Base-by-base conservation (phyloP, 2,888 invertebrate species). In the Lissonota sp. region DNA sequence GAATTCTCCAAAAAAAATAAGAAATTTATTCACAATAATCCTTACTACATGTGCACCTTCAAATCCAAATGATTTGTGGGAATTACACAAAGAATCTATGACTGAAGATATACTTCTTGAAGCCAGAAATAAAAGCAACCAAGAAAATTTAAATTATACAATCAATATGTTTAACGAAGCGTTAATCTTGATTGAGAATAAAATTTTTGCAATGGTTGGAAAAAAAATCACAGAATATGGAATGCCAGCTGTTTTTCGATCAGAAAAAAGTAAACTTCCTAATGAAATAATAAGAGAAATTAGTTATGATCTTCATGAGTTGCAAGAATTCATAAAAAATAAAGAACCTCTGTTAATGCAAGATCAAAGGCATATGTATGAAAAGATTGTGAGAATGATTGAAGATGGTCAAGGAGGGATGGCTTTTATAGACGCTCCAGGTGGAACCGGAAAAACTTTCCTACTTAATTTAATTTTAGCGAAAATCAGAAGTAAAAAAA, bases 381-480 rank as follows among this genome's bases (percentile, higher is more conserved):
- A 85, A 51, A 49, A n/a, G 16, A 80, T 86, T 44, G 83, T 84
- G 73, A 12, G 66, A 12, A 55, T 55, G 14, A 66, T 83, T 78
- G 88, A 88, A 16, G 89, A 57, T 49, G 62, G 51, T 64, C 70
- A 80, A 76, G 83, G 83, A 26, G 78, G 83, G 49, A 49, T 87
- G 8, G 84, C 78, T 74, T 87, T 87, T 71, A 62, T 88, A 7
- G 86, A 88, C 80, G 86, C 82, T 14, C 84, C 84, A 12, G 91
- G 90, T 49, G 91, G 92, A n/a, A 92, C 91, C 55, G 93, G 92
- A 6, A 93, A 92, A 87, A 91, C 89, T 12, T 93, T 89, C 80
- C 74, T 93, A 0, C 90, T 93, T 58, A 88, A 86, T 42, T 79
- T 92, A 42, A 75, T 93, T 39, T 77, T 92, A 8, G 90, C 90